Evolutionary conservation across 2,113 vertebrate species (phyloP).

Genomic region (Lathamus discolor): DNA sequence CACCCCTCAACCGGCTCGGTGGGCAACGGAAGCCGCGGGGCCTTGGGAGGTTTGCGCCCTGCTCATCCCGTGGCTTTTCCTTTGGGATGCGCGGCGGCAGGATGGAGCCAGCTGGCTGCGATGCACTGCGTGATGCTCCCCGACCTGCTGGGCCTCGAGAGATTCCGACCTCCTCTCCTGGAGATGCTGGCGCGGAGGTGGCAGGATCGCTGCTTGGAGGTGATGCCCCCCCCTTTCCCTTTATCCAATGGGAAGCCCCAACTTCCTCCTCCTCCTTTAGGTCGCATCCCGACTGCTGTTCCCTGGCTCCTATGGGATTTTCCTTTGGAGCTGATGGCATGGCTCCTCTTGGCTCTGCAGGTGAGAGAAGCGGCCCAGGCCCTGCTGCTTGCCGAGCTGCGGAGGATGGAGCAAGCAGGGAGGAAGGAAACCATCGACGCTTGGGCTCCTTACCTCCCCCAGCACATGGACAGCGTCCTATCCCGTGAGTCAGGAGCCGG

Average conservation of each 20-base stretch:
- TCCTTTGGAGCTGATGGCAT: background rate
- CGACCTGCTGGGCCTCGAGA: slow-evolving; percentile 90
- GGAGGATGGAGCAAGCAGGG: slow-evolving; percentile 89
- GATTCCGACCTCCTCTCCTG: slow-evolving; percentile 90
- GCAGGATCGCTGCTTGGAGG: slow-evolving; percentile 98
- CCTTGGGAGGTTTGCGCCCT: too few relatives aligned
- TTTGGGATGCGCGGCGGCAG: slow-evolving; percentile 49
- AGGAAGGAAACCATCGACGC: slow-evolving; percentile 94
- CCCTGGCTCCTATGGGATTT: too few relatives aligned
- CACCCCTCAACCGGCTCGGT: too few relatives aligned
- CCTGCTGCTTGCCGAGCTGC: slow-evolving; percentile 88
- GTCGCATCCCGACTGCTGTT: too few relatives aligned
- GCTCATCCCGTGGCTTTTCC: too few relatives aligned
- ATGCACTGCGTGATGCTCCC: slow-evolving; percentile 99
- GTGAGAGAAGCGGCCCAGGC: slow-evolving; percentile 95
- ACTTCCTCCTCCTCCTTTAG: too few relatives aligned
- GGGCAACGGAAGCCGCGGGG: too few relatives aligned
- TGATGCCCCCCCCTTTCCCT: slow-evolving; percentile 67
- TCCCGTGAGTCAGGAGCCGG: slow-evolving; percentile 89
- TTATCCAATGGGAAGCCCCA: too few relatives aligned
- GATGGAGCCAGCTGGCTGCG: slow-evolving; percentile 97
- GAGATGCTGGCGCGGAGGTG: slow-evolving; percentile 95
- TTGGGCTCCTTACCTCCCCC: slow-evolving; percentile 95
- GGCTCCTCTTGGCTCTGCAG: slow-evolving; percentile 37
- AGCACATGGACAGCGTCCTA: slow-evolving; percentile 90